Evolutionary conservation across 2,797 vertebrate species (phyloP), one percentile per base, ranked within the genome.

Genomic region (Micromesistius poutassou): DNA sequence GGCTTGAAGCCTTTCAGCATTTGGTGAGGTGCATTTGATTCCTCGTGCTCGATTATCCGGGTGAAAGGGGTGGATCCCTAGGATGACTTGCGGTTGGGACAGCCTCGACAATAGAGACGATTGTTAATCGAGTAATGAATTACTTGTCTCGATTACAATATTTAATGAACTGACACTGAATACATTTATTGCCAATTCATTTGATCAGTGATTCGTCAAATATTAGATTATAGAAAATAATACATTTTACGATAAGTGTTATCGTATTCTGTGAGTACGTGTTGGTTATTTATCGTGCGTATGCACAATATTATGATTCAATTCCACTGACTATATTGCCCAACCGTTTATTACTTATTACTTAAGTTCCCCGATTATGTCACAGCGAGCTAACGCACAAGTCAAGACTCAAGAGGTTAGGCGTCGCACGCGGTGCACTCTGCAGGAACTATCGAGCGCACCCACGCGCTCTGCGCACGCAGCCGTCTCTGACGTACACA

Each of bases 401-500:
- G 40, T 12, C 10, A 42, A 16, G 2, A 12, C 40, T 13, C 14
- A 42, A 42, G 9, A 42, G 10, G 3, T 13, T 3, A 42, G 38
- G 1, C 46, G 46, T 16, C 30, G 16, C 28, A 22, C 5, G 33
- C 75, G 66, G 70, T 5, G 7, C 25, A 25, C 62, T 9, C 3
- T 1, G 75, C 46, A 31, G n/a, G 6, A 13, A 2, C 7, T 16
- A 77, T n/a, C 10, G 8, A 55, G 71, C 71, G 42, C 76, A 77
- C 76, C 19, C 76, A 28, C 1, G 25, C 9, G 22, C 33, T 50
- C 13, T 31, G 38, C 68, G 42, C 9, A 22, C 70, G 70, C 76
- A 50, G 76, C 46, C 31, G 0, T 25, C 30, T n/a, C 31, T 91
- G 86, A 89, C 90, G 87, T 89, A 77, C 78, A 0, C 33, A 9